Evolutionary conservation across 2,113 vertebrate species (phyloP).

Genomic region (Hypocryptadius cinnamomeus): DNA sequence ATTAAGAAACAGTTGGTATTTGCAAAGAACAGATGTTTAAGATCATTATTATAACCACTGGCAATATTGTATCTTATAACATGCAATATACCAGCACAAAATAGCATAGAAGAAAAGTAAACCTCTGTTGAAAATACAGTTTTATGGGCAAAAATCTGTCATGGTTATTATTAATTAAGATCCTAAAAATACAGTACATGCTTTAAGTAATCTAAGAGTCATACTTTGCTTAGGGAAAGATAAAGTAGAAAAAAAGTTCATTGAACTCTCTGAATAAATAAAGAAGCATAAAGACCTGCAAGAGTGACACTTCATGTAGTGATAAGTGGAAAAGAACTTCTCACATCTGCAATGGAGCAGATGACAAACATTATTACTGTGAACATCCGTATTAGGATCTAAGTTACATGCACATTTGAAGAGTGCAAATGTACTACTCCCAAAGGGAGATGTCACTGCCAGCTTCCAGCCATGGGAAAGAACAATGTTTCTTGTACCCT

Average conservation of each 20-base stretch:
- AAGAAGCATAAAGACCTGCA: background rate
- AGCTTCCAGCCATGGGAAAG: background rate
- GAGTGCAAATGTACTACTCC: background rate
- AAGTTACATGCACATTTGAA: background rate
- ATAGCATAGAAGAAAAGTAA: background rate
- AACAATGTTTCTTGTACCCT: fast-evolving
- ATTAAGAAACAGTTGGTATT: slow-evolving; percentile 17
- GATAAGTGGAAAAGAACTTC: background rate
- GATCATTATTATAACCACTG: slow-evolving; percentile 8
- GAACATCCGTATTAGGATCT: background rate
- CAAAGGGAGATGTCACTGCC: background rate
- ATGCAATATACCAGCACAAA: background rate
- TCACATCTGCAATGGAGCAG: background rate
- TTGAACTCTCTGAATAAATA: background rate
- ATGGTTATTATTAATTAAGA: background rate
- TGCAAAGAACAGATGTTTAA: slow-evolving; percentile 37
- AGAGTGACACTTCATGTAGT: background rate
- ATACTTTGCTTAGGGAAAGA: background rate
- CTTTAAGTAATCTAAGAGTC: background rate
- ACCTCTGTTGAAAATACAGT: background rate
- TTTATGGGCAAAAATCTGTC: background rate
- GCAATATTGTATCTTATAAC: background rate
- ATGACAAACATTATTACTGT: slow-evolving; percentile 14
- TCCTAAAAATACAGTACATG: background rate
- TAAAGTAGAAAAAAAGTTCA: background rate